Conservation (phyloP, 2,888 invertebrate genomes). For the Chorisops tibialis region DNA sequence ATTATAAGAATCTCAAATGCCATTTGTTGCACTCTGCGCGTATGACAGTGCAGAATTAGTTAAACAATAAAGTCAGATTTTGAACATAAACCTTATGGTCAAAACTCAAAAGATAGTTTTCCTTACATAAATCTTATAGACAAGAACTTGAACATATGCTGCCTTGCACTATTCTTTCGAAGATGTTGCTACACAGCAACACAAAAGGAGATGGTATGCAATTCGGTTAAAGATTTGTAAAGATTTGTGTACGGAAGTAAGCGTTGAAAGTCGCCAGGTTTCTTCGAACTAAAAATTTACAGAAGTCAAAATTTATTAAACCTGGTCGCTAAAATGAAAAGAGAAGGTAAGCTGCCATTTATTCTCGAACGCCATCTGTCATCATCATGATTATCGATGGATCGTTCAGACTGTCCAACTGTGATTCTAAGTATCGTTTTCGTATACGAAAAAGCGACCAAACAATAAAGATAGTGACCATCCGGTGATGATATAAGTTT, state of each 20-base stretch:
- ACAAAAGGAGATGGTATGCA: constrained; percentile 10
- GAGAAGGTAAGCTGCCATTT: not conserved
- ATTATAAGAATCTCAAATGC: not conserved
- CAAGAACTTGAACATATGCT: constrained; percentile 2
- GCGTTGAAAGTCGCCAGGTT: not conserved
- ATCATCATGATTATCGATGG: not conserved
- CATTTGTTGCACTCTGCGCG: not conserved
- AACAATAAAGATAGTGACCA: constrained; percentile 14
- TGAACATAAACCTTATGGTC: not conserved
- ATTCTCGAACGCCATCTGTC: constrained; percentile 9
- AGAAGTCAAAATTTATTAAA: constrained; percentile 5
- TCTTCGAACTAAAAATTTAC: not conserved
- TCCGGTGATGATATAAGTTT: constrained; percentile 13
- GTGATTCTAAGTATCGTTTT: constrained; percentile 2
- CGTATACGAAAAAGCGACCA: constrained; percentile 3
- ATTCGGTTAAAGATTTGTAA: not conserved
- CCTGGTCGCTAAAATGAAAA: constrained; percentile 11
- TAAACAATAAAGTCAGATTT: not conserved
- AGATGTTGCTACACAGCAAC: not conserved
- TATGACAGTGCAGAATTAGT: not conserved
- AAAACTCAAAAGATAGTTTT: not conserved
- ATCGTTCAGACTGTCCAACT: constrained; percentile 10
- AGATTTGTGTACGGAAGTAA: constrained; percentile 14
- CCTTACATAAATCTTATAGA: constrained; percentile 3
- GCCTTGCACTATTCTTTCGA: not conserved